phyloP scores from a whole-genome alignment of 2,888 invertebrate genomes.

The Pseudoips prasinana region DNA sequence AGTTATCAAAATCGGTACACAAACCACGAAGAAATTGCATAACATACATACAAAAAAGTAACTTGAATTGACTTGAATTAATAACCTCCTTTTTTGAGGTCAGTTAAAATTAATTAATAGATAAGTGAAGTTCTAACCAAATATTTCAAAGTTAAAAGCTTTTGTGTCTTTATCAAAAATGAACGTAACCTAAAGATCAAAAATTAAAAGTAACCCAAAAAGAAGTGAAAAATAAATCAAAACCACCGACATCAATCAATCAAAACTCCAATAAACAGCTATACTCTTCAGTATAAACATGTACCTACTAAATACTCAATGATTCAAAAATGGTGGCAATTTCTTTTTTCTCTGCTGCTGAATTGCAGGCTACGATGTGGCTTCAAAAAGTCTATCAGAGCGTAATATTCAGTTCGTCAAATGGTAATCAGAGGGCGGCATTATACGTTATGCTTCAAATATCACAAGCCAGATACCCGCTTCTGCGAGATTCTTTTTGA shows the following conservation, averaged over 20 bases:
- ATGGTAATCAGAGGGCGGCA: conserved; percentile 76
- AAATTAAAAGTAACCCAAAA: too few relatives aligned
- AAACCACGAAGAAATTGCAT: too few relatives aligned
- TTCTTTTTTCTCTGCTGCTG: conserved; percentile 51
- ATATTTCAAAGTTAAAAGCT: too few relatives aligned
- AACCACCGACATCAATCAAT: conserved; percentile 39
- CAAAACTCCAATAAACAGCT: conserved; percentile 41
- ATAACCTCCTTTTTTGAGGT: too few relatives aligned
- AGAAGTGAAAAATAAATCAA: conserved; percentile 2
- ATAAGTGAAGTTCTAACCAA: too few relatives aligned
- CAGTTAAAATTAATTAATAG: too few relatives aligned
- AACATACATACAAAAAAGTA: too few relatives aligned
- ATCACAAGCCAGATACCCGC: conserved; percentile 60
- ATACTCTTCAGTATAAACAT: conserved; percentile 27
- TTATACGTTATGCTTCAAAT: conserved; percentile 76
- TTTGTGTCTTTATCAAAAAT: too few relatives aligned
- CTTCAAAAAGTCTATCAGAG: conserved; percentile 73
- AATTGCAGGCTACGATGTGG: conserved; percentile 50
- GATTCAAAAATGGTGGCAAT: conserved; percentile 53
- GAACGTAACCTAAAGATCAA: too few relatives aligned
- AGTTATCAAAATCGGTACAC: too few relatives aligned
- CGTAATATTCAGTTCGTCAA: conserved; percentile 75
- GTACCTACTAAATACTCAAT: conserved; percentile 36
- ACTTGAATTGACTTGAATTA: too few relatives aligned
- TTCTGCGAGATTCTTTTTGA: conserved; percentile 57